A percentile compares a stretch with the other conserved stretches of the same genome.
Conservation (phyloP, 2,113 vertebrate genomes). For the Scomber colias region DNA sequence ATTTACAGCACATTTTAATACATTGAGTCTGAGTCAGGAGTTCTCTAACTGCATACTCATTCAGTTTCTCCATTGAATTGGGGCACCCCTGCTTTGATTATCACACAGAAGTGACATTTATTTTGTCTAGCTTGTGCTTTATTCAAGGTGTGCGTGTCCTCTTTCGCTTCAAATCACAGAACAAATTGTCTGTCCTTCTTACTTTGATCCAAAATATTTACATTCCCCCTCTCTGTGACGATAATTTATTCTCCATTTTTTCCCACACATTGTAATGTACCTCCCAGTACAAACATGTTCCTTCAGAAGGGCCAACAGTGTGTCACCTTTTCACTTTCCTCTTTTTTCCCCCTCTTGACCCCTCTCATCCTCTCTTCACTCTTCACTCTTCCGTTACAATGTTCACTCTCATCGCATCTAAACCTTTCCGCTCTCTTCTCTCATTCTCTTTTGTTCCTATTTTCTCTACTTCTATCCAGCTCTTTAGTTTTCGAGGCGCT, state of each 20-base stretch:
- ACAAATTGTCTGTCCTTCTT: conserved; percentile 24
- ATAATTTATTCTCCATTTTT: conserved; percentile 47
- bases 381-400: conserved; percentile 63
- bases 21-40: not conserved
- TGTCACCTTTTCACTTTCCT: conserved; percentile 50
- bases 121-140: not conserved
- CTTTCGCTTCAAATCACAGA: conserved; percentile 22
- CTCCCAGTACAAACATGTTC: conserved; percentile 52
- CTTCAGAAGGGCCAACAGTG: conserved; percentile 44
- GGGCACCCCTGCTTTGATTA: conserved; percentile 3
- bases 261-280: conserved; percentile 54
- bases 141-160: not conserved
- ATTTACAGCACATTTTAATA: not conserved
- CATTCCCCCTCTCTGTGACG: conserved; percentile 18
- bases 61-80: not conserved
- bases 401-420: conserved; percentile 64
- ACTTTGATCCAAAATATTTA: conserved; percentile 45
- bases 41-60: not conserved
- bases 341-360: conserved; percentile 62
- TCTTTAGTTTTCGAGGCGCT: conserved; percentile 48
- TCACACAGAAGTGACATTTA: not conserved
- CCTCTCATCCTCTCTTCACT: conserved; percentile 12
- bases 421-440: conserved; percentile 49
- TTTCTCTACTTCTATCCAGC: conserved; percentile 37
- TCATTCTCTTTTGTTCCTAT: conserved; percentile 43